phyloP scores from a whole-genome alignment of 2,797 vertebrate genomes.

The Megaceryle alcyon region DNA sequence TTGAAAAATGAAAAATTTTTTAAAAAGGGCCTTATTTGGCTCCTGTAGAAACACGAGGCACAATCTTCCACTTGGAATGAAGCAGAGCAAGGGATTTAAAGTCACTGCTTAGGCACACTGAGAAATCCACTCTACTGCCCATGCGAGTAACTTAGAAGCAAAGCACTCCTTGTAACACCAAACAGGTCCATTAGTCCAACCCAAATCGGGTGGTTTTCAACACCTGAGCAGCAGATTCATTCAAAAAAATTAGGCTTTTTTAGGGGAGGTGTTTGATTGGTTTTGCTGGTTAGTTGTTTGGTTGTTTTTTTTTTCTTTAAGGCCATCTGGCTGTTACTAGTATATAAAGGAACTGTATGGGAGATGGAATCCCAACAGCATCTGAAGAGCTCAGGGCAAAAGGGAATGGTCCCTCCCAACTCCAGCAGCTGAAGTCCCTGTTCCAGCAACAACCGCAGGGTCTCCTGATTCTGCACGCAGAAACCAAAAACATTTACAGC shows the following conservation, averaged over 20 bases:
- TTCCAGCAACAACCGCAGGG: background rate
- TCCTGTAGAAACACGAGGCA: background rate
- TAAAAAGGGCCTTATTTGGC: background rate
- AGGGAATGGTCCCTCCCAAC: background rate
- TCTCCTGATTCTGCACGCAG: fast-evolving
- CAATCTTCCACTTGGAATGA: background rate
- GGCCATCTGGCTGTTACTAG: background rate
- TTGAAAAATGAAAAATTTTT: background rate
- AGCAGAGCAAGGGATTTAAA: background rate
- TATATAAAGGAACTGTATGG: background rate
- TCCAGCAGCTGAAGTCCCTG: background rate
- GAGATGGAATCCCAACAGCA: background rate
- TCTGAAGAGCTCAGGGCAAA: background rate
- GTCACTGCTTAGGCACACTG: background rate
- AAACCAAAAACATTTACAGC: conserved; percentile 51
- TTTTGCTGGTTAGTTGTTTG: too few species aligned
- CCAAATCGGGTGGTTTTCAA: background rate
- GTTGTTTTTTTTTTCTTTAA: background rate
- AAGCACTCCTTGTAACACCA: background rate
- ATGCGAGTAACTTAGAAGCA: background rate
- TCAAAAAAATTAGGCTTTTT: background rate
- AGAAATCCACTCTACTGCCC: background rate
- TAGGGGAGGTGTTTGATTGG: too few species aligned
- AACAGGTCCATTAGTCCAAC: background rate
- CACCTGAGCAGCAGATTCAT: background rate